phyloP scores from a whole-genome alignment of 2,888 invertebrate genomes.

The Drosophila buzzatii region DNA sequence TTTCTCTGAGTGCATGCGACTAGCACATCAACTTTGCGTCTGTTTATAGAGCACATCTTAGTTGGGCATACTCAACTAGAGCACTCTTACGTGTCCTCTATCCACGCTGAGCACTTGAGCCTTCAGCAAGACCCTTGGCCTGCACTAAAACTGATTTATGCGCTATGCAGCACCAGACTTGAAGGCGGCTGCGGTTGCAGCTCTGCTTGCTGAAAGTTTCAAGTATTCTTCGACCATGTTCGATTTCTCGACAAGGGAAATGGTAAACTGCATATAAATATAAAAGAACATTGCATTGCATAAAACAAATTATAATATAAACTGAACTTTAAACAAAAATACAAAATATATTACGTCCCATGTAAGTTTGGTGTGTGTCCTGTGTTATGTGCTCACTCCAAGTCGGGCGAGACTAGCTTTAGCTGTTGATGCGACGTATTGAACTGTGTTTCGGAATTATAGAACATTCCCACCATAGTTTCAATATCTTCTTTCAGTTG shows the following conservation, averaged over 20 bases:
- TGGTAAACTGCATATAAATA: slow-evolving; percentile 37
- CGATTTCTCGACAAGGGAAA: slow-evolving; percentile 17
- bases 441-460: slow-evolving; percentile 35
- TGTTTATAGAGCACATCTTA: background rate
- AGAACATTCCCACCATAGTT: slow-evolving; percentile 18
- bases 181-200: slow-evolving; percentile 55
- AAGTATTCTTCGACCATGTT: slow-evolving; percentile 50
- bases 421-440: slow-evolving; percentile 28
- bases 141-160: slow-evolving; percentile 74
- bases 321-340: slow-evolving; percentile 20
- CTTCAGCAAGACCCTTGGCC: slow-evolving; percentile 72
- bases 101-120: slow-evolving; percentile 46
- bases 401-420: slow-evolving; percentile 27
- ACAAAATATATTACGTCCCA: slow-evolving; percentile 50
- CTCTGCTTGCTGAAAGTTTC: slow-evolving; percentile 69
- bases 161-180: slow-evolving; percentile 62
- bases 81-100: background rate
- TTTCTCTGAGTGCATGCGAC: background rate
- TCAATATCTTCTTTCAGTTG: slow-evolving; percentile 3
- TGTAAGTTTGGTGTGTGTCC: background rate
- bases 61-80: background rate
- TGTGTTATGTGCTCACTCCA: slow-evolving; percentile 30
- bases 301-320: slow-evolving; percentile 34
- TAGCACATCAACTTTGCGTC: background rate
- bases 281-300: slow-evolving; percentile 28